Evolutionary conservation across 1,140 invertebrate genomes (phyloP).

Genomic region (Drosophila athabasca): DNA sequence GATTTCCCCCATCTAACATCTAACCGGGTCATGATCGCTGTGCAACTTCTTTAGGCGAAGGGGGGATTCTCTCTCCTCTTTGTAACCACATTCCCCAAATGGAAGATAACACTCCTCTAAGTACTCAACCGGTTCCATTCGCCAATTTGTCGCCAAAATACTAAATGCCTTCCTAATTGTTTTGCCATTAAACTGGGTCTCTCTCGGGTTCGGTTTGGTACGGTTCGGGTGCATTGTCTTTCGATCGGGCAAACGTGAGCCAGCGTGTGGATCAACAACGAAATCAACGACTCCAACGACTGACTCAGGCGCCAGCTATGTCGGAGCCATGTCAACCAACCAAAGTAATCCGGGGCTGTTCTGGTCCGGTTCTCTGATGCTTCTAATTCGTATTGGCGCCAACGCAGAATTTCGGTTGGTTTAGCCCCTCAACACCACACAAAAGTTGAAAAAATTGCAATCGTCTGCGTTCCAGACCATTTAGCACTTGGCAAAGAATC

Average conservation of each 20-base stretch:
- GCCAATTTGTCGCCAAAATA: conserved; percentile 58
- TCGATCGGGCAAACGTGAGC: conserved; percentile 3
- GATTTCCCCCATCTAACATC: conserved; percentile 27
- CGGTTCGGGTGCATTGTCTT: conserved; percentile 63
- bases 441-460: conserved; percentile 11
- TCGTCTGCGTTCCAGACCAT: conserved; percentile 62
- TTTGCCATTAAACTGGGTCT: conserved; percentile 66
- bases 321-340: conserved; percentile 56
- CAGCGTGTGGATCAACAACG: background rate
- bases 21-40: conserved; percentile 39
- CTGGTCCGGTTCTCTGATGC: conserved; percentile 63
- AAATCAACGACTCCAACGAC: conserved; percentile 21
- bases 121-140: conserved; percentile 47
- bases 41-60: background rate
- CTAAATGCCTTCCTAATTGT: conserved; percentile 76
- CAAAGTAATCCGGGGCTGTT: conserved; percentile 49
- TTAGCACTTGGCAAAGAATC: conserved; percentile 53
- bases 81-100: conserved; percentile 40
- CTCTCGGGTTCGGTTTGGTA: background rate
- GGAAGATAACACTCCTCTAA: conserved; percentile 41
- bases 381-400: conserved; percentile 72
- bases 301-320: conserved; percentile 70
- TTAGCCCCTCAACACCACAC: conserved; percentile 17
- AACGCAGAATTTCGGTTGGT: conserved; percentile 21
- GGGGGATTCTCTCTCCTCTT: conserved; percentile 5